These are phyloP conservation scores for Poecilia wingei DNA, from an alignment of 2,797 vertebrate species.

Conservation along the genomic window DNA sequence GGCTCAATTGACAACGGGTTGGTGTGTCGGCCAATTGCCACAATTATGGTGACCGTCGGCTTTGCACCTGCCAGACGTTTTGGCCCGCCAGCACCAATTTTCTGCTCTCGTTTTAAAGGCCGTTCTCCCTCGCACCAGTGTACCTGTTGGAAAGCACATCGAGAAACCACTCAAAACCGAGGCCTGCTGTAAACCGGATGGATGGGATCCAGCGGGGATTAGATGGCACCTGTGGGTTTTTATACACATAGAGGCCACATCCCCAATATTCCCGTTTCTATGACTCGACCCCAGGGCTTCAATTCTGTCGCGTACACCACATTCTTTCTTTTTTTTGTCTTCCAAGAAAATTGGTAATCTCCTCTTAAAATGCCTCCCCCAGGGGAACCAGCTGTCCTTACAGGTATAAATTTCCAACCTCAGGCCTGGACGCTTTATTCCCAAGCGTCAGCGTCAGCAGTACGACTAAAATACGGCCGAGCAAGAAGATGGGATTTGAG, in stretches of 20 bases:
- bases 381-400: background rate
- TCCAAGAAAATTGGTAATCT: background rate
- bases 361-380: background rate
- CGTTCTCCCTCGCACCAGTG: conserved; percentile 8
- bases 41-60: conserved; percentile 65
- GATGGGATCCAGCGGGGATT: background rate
- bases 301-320: background rate
- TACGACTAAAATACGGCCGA: background rate
- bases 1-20: conserved; percentile 55
- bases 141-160: conserved; percentile 4
- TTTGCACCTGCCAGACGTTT: conserved; percentile 61
- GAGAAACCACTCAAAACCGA: background rate
- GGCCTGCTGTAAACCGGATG: background rate
- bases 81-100: conserved; percentile 66
- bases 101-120: conserved; percentile 46
- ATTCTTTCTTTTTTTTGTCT: too few species aligned
- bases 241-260: conserved; percentile 20
- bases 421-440: background rate
- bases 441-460: background rate
- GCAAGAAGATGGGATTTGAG: background rate
- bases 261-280: background rate
- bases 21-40: conserved; percentile 67
- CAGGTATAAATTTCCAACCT: background rate
- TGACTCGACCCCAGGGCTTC: background rate
- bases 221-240: background rate